Evolutionary conservation across 2,888 invertebrate species (phyloP).

Genomic region (Saturnia japonica): DNA sequence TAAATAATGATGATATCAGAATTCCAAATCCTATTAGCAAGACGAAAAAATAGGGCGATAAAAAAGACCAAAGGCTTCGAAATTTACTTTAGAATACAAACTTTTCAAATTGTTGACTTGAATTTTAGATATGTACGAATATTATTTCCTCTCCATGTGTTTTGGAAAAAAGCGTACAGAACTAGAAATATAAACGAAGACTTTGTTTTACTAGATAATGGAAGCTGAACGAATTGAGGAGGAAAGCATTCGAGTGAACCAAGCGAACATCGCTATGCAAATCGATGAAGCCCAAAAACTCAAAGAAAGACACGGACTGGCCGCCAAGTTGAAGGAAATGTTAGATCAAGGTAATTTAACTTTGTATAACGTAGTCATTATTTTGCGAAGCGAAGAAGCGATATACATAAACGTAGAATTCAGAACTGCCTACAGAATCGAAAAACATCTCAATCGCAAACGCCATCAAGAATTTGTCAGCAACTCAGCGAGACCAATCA

Average conservation of each 20-base stretch:
- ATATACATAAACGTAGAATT: too few relatives aligned
- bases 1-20: too few relatives aligned
- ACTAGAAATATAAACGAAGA: neutral
- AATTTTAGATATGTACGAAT: neutral
- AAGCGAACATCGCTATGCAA: slow-evolving; percentile 84
- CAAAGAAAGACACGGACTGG: slow-evolving; percentile 76
- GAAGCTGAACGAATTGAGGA: slow-evolving; percentile 86
- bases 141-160: neutral
- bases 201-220: slow-evolving; percentile 61
- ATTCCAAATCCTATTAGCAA: too few relatives aligned
- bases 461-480: too few relatives aligned
- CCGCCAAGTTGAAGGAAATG: slow-evolving; percentile 80
- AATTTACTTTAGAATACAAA: too few relatives aligned
- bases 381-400: neutral
- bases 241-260: slow-evolving; percentile 84
- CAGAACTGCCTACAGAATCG: too few relatives aligned
- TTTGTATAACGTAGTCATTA: neutral
- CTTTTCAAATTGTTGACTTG: too few relatives aligned
- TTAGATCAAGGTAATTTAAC: slow-evolving; percentile 73
- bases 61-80: too few relatives aligned
- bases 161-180: too few relatives aligned
- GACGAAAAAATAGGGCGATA: too few relatives aligned
- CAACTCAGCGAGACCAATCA: too few relatives aligned
- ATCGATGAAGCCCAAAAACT: slow-evolving; percentile 84
- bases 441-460: too few relatives aligned